Evolutionary conservation across 1,140 invertebrate genomes (phyloP), one percentile per base, ranked within the genome.

Genomic region (Pseudomyrmex flavicornis): DNA sequence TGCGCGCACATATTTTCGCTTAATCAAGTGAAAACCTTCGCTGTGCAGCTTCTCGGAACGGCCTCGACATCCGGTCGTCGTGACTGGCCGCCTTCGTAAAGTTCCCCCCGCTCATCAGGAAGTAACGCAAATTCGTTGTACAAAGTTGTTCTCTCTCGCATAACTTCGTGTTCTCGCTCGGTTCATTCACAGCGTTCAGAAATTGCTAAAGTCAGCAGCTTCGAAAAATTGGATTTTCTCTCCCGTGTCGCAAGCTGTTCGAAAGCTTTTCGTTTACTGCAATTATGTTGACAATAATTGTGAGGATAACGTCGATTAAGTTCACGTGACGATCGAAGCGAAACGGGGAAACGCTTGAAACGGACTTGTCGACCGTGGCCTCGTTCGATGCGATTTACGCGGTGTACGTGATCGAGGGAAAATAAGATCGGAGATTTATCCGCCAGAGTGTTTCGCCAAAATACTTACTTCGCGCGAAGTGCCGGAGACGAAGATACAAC

Each of bases 51-150:
- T 76, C 61, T 65, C 22, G 61, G 61, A 76, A 76, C 61, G n/a
- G 26, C 26, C 61, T 54, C 74, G 56, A 20, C 76, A 72, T 80
- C 68, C 76, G 76, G 65, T 72, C 44, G 35, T 58, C 52, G 76
- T 59, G 76, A 72, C 76, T 69, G 52, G 59, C 22, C 66, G 65
- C 68, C 35, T 80, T 80, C 66, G 66, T 44, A 80, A 20, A 80
- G 44, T 22, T 59, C 22, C 66, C 44, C 35, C 54, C 52, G 54
- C 46, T 15, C 56, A 35, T 35, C 35, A 72, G 66, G 76, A 80
- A 72, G 56, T 73, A 73, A 46, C 54, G 17, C 50, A 68, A 35
- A 77, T 68, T 46, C 68, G 15, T 20, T 58, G 20, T 35, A 62
- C 46, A n/a, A 80, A 22, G 35, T 59, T 59, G 5, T 61, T 46